Conservation (phyloP, 1,140 invertebrate genomes). For the Doryteuthis pealeii region DNA sequence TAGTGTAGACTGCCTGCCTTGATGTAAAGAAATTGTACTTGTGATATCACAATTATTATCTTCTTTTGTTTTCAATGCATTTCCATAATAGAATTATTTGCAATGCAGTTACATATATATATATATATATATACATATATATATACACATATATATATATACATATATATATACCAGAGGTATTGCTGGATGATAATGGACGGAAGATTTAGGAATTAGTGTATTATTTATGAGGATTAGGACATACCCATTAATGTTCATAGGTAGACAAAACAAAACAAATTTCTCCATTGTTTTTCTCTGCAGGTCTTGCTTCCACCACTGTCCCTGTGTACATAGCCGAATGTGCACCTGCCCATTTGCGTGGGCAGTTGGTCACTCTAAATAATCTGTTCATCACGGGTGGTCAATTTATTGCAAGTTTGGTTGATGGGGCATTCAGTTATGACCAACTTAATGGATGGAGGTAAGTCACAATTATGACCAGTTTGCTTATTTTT, state of each 20-base stretch:
- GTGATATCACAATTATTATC: too few species aligned
- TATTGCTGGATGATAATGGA: too few species aligned
- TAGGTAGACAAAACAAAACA: too few species aligned
- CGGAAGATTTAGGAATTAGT: neutral
- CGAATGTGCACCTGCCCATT: constrained; percentile 64
- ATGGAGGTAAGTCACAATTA: constrained; percentile 43
- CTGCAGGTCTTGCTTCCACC: constrained; percentile 67
- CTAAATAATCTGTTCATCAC: constrained; percentile 67
- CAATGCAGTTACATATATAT: neutral
- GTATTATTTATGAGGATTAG: too few species aligned
- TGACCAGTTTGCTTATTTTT: neutral
- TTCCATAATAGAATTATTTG: neutral
- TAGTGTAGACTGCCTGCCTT: too few species aligned
- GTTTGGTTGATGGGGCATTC: constrained; percentile 65
- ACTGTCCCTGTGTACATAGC: constrained; percentile 69
- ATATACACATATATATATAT: neutral
- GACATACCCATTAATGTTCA: too few species aligned
- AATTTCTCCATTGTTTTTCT: neutral
- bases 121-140: constrained; percentile 1
- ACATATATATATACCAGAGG: neutral
- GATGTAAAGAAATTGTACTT: too few species aligned
- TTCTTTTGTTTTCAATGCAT: too few species aligned
- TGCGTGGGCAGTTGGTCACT: constrained; percentile 66
- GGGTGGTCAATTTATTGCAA: constrained; percentile 65
- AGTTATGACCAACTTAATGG: constrained; percentile 54